Conservation (phyloP, 2,113 vertebrate genomes). For the Heliornis fulica region DNA sequence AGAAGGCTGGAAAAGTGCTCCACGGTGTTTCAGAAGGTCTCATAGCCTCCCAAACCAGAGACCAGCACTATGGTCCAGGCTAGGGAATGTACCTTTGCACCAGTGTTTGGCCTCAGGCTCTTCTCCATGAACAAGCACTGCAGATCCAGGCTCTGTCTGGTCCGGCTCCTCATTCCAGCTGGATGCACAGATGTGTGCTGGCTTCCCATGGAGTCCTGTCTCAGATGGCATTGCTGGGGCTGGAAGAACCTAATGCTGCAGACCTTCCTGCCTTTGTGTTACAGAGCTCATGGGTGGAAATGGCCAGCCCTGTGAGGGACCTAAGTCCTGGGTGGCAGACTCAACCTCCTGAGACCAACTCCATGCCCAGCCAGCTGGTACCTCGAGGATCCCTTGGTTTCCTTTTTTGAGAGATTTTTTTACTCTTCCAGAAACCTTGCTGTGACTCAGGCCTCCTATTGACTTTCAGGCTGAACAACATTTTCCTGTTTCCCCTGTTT, state of each 20-base stretch:
- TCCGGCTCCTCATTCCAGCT: neutral
- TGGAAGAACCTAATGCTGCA: neutral
- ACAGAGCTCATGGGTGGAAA: neutral
- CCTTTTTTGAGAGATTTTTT: neutral
- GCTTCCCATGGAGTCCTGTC: neutral
- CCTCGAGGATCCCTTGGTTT: neutral
- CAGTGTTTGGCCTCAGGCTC: neutral
- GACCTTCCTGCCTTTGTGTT: neutral
- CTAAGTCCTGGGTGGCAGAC: neutral
- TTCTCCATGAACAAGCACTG: neutral
- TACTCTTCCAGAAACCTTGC: neutral
- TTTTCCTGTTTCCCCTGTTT: neutral
- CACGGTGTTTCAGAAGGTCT: neutral
- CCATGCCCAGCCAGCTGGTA: neutral
- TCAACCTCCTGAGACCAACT: neutral
- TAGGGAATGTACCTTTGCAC: accelerated
- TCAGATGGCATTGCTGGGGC: accelerated
- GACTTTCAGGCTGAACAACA: neutral
- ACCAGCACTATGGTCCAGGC: neutral
- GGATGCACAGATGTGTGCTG: too few relatives aligned
- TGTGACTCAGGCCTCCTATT: neutral
- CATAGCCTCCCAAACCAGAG: accelerated
- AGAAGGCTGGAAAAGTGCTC: neutral
- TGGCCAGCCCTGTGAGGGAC: neutral
- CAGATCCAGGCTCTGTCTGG: neutral